Evolutionary conservation across 2,113 vertebrate species (phyloP), one percentile per base, ranked within the genome.

Genomic region (Ploceus nigricollis): DNA sequence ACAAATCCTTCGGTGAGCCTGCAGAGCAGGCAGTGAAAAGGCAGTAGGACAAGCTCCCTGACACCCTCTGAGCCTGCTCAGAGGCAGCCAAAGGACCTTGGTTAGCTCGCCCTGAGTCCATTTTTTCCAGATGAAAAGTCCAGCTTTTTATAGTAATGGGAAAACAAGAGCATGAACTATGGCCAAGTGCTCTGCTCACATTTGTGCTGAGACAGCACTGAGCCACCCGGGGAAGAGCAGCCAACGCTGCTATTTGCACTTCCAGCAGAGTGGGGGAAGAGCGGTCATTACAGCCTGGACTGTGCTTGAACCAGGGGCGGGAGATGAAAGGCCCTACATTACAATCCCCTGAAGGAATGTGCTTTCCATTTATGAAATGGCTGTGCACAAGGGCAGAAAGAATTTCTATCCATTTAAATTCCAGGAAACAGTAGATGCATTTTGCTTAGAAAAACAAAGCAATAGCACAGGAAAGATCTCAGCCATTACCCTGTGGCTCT

Each of bases 371-470:
- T 95, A 94, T 1, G 20, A 94, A 96, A 96, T 60, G 64, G 69
- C 71, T 96, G 94, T 7, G 23, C 92, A 93, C 37, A 80, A 66
- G 28, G 88, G 88, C 85, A 96, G 90, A 96, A 95, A 93, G 78
- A 90, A 95, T 94, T 81, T 75, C 88, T 96, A 47, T 64, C 95
- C 82, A 83, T 86, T 96, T 96, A 92, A 93, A 94, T 94, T 77
- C 72, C 88, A 94, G 92, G 90, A 95, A 96, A 95, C 65, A 44
- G 92, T 71, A 87, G 76, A 90, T 72, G 80, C 77, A 64, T 90
- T 94, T 92, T 94, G 68, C 92, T 94, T 84, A 53, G 80, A 60
- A 87, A 95, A 96, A 94, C 89, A 94, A 96, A 94, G 91, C 80
- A 65, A 61, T 31, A 94, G 45, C 53, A 48, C 72, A 90, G 89